These are phyloP conservation scores for Lampris incognitus DNA, from an alignment of 2,113 vertebrate genomes.

Conservation along the genomic window DNA sequence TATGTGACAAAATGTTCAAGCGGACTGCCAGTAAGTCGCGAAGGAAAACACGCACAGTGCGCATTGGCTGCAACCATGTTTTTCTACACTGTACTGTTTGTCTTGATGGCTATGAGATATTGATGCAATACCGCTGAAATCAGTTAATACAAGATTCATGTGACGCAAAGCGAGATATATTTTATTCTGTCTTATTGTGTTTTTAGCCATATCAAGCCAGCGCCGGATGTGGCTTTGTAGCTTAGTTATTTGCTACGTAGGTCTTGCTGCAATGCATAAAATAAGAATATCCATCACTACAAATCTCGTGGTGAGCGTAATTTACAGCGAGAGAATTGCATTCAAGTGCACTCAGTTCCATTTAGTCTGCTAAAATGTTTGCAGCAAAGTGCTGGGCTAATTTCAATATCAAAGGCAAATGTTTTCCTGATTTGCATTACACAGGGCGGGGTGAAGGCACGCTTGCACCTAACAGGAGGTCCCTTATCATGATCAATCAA, in stretches of 20 bases:
- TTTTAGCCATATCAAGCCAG: not conserved
- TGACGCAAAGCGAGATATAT: not conserved
- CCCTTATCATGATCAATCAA: constrained; percentile 72
- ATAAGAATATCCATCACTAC: not conserved
- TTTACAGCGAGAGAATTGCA: constrained; percentile 36
- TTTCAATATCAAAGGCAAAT: constrained; percentile 82
- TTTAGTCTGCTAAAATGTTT: constrained; percentile 63
- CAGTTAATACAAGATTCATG: not conserved
- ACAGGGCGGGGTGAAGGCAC: constrained; percentile 56
- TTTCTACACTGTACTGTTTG: not conserved
- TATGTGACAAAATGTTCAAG: not conserved
- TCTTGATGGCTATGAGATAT: not conserved
- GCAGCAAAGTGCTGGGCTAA: constrained; percentile 64
- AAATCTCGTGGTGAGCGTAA: constrained; percentile 22
- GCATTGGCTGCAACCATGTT: too few relatives aligned
- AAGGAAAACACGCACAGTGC: too few relatives aligned
- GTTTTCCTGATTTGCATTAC: constrained; percentile 76
- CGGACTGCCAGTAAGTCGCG: not conserved
- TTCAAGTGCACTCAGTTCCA: constrained; percentile 41
- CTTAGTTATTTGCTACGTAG: too few relatives aligned
- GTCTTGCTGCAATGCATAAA: too few relatives aligned
- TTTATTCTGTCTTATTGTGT: constrained; percentile 9
- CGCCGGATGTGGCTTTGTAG: too few relatives aligned
- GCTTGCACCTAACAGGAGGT: constrained; percentile 66
- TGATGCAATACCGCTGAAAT: not conserved